phyloP scores from a whole-genome alignment of 2,888 invertebrate genomes.

The Spilosoma lubricipeda region DNA sequence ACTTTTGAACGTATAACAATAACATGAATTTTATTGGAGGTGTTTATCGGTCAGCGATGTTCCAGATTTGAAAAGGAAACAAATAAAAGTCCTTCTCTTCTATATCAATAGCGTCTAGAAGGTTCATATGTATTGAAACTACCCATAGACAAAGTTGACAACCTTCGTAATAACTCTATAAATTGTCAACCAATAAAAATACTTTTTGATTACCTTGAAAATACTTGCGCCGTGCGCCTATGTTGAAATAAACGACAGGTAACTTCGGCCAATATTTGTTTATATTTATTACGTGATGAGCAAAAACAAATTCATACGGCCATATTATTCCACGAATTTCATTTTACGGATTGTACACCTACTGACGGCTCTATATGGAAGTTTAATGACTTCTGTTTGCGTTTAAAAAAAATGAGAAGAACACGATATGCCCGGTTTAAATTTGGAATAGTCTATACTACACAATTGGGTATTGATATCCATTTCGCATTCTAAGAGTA shows the following conservation, averaged over 20 bases:
- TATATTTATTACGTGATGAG: not conserved
- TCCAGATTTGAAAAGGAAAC: not conserved
- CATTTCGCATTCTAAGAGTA: too few species aligned
- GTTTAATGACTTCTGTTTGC: not conserved
- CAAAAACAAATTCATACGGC: not conserved
- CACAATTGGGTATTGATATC: too few species aligned
- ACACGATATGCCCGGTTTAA: not conserved
- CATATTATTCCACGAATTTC: not conserved
- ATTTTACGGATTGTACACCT: not conserved
- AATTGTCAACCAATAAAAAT: not conserved
- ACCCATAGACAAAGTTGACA: not conserved
- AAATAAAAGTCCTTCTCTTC: not conserved
- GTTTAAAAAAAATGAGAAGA: not conserved
- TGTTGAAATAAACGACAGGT: not conserved
- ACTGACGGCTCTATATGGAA: too few species aligned
- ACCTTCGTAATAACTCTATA: not conserved
- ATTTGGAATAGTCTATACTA: too few species aligned
- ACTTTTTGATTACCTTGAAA: not conserved
- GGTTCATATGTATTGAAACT: not conserved
- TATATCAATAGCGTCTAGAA: not conserved
- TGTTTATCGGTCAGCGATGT: not conserved
- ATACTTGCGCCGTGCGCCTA: not conserved
- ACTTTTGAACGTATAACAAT: too few species aligned
- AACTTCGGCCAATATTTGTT: not conserved
- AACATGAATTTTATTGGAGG: too few species aligned